phyloP scores from a whole-genome alignment of 2,113 vertebrate species.

The Limnothrissa miodon region DNA sequence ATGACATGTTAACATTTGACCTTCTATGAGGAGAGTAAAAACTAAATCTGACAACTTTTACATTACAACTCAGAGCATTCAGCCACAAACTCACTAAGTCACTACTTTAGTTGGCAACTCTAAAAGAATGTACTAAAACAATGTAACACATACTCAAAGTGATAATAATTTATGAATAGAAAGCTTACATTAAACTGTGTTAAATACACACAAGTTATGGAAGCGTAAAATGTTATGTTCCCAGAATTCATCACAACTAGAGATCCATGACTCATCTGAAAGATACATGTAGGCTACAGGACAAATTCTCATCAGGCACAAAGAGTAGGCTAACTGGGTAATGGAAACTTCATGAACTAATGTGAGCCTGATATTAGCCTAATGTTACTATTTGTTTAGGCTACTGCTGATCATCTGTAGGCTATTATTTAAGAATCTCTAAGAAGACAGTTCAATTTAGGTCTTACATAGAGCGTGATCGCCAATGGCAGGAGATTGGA shows the following conservation, averaged over 20 bases:
- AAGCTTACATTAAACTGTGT: neutral
- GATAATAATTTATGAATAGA: neutral
- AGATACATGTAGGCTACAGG: neutral
- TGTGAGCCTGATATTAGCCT: neutral
- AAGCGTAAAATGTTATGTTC: neutral
- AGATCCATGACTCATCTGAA: neutral
- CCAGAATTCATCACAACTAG: neutral
- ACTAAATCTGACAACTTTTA: too few relatives aligned
- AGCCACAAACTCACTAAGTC: too few relatives aligned
- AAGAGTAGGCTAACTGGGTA: neutral
- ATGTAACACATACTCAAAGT: neutral
- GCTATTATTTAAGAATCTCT: neutral
- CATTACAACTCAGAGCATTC: too few relatives aligned
- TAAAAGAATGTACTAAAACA: neutral
- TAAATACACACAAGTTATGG: neutral
- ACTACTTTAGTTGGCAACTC: neutral
- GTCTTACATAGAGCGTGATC: slow-evolving; percentile 69
- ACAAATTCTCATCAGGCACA: neutral
- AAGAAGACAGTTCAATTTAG: neutral
- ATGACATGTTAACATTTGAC: neutral
- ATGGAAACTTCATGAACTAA: neutral
- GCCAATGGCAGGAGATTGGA: slow-evolving; percentile 78
- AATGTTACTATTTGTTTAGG: too few relatives aligned
- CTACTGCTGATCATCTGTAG: neutral
- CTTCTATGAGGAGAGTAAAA: neutral